A percentile compares a stretch with the other conserved stretches of the same genome.
Conservation (phyloP, 2,797 vertebrate genomes). For the Paedocypris micromegethes region DNA sequence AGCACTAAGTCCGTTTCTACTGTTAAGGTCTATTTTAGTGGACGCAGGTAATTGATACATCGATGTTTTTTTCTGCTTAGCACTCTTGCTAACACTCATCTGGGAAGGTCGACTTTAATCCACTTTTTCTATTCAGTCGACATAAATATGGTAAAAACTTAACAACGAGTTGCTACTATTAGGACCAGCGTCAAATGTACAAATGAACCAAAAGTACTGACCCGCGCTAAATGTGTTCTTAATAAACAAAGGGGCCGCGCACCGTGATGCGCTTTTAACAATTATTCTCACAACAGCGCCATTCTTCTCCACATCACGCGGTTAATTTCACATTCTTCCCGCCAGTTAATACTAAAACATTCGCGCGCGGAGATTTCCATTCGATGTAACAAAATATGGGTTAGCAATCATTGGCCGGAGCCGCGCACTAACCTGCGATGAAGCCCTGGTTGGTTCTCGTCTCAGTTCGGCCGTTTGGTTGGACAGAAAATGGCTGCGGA, state of each 20-base stretch:
- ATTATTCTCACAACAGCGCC: conserved; percentile 15
- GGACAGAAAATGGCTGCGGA: conserved; percentile 99
- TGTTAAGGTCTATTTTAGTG: too few relatives aligned
- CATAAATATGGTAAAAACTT: too few relatives aligned
- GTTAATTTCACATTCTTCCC: conserved; percentile 57
- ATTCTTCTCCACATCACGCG: conserved; percentile 56
- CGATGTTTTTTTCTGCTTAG: too few relatives aligned
- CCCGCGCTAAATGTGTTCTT: neutral
- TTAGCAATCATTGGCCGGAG: conserved; percentile 99
- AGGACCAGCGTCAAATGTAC: too few relatives aligned
- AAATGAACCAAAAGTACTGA: neutral
- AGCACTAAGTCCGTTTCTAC: too few relatives aligned
- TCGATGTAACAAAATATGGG: conserved; percentile 92
- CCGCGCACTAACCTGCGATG: conserved; percentile 93
- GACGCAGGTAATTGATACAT: too few relatives aligned
- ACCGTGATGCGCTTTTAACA: conserved; percentile 14
- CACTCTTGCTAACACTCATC: too few relatives aligned
- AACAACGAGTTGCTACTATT: too few relatives aligned
- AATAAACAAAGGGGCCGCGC: conserved; percentile 28
- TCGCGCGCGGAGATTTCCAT: conserved; percentile 91
- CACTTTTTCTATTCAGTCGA: too few relatives aligned
- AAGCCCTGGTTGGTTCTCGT: conserved; percentile 84
- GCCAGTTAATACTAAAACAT: conserved; percentile 67
- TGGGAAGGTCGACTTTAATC: too few relatives aligned
- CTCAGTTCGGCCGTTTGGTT: conserved; percentile 84